Evolutionary conservation across 2,888 invertebrate species (phyloP), one percentile per base, ranked within the genome.

Genomic region (Melieria crassipennis): DNA sequence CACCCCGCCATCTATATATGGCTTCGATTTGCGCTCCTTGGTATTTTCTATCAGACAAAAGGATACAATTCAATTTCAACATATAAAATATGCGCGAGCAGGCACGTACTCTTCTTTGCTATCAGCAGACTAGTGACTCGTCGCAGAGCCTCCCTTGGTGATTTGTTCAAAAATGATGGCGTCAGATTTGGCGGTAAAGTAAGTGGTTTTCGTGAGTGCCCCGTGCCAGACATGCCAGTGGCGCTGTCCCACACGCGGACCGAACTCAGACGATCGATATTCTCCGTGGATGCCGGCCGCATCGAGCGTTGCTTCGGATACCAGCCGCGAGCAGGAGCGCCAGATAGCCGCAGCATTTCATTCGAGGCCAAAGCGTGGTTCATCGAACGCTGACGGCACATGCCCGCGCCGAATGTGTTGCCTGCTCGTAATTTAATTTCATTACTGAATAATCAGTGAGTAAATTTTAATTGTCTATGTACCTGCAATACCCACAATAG

Each of bases 81-180:
- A 55, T 55, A 13, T 7, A 56, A 13, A 30, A 3, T 56, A 9
- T 16, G 9, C 7, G n/a, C 6, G 10, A 55, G n/a, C 43, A 55
- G n/a, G 13, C n/a, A 73, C 72, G 68, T 76, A 93, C 93, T 93
- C 90, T 93, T 93, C 86, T 93, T 90, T 64, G 84, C 84, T 87
- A 95, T 95, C 86, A 95, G 91, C 87, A 95, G 91, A 89, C 95
- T 95, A 86, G 95, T 95, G 83, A 95, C 95, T 87, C 95, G 91
- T 83, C 95, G 90, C 78, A 95, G 89, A 73, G 95, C 95, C 87
- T 95, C 95, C 82, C 94, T 90, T 63, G 94, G 94, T 77, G 94
- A 94, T 87, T 94, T 93, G 86, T 95, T 94, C 89, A 95, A 93
- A 90, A 95, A 95, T 88, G 94, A 94, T 81, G 95, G 95, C 77